phyloP scores from a whole-genome alignment of 2,797 vertebrate genomes.

The Perodicticus potto region DNA sequence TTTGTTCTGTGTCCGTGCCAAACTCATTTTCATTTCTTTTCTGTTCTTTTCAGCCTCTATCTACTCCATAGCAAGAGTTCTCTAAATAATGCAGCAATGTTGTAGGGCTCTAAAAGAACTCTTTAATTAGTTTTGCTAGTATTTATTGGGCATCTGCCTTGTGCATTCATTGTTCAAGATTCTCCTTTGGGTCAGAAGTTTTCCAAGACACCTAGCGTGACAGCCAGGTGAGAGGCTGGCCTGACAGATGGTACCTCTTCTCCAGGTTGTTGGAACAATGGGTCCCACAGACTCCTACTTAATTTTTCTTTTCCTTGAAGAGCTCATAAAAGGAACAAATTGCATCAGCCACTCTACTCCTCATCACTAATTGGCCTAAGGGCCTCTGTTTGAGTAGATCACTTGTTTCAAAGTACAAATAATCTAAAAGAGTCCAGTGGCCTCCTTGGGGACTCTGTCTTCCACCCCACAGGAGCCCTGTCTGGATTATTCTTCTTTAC shows the following conservation, averaged over 20 bases:
- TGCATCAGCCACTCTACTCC: background rate
- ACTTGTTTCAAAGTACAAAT: constrained; percentile 72
- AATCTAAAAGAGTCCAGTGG: constrained; percentile 66
- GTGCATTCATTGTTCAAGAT: background rate
- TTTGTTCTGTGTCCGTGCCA: constrained; percentile 34
- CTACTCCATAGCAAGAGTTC: constrained; percentile 7
- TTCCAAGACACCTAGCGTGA: background rate
- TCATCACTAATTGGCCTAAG: background rate
- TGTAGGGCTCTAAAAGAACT: constrained; percentile 22
- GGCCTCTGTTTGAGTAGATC: constrained; percentile 10
- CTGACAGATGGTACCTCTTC: background rate
- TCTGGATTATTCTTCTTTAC: constrained; percentile 82
- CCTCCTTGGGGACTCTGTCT: constrained; percentile 63
- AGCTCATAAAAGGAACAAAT: background rate
- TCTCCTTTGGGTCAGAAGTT: background rate
- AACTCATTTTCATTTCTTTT: constrained; percentile 62
- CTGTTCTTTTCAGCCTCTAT: constrained; percentile 33
- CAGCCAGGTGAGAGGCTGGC: background rate
- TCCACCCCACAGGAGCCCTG: constrained; percentile 61
- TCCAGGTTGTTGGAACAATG: background rate
- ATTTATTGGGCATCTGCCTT: background rate
- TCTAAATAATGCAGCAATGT: constrained; percentile 29
- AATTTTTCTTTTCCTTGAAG: background rate
- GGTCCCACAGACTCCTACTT: background rate
- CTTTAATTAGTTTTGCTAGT: constrained; percentile 30